phyloP scores from a whole-genome alignment of 1,140 invertebrate species.

The Bombus soroeensis region DNA sequence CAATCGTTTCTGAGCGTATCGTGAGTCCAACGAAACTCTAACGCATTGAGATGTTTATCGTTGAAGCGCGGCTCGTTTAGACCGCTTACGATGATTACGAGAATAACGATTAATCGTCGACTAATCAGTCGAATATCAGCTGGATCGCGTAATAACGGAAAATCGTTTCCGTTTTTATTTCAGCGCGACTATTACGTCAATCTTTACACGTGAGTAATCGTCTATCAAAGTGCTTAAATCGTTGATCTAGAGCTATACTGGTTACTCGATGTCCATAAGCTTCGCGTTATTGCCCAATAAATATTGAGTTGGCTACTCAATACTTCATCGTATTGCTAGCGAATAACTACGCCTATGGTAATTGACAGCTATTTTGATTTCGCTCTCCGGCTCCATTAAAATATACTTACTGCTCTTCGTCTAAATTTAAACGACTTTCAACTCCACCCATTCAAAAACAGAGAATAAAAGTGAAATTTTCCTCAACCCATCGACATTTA shows the following conservation, averaged over 20 bases:
- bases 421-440: too few relatives aligned
- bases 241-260: too few relatives aligned
- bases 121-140: neutral
- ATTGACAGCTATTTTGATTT: neutral
- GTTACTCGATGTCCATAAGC: neutral
- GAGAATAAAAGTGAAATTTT: neutral
- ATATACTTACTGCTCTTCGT: neutral
- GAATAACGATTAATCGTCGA: neutral
- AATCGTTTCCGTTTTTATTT: neutral
- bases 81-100: too few relatives aligned
- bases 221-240: slow-evolving; percentile 8
- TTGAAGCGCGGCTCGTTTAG: neutral
- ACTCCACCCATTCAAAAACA: neutral
- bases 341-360: slow-evolving; percentile 8
- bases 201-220: neutral
- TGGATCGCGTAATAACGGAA: neutral
- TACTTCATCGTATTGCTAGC: too few relatives aligned
- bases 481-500: too few relatives aligned
- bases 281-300: slow-evolving; percentile 9
- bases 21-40: neutral
- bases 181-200: neutral
- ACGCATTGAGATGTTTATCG: too few relatives aligned
- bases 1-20: too few relatives aligned
- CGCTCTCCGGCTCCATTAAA: too few relatives aligned
- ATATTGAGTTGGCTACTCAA: neutral